A percentile compares a stretch with the other conserved stretches of the same genome.
phyloP scores from a whole-genome alignment of 1,140 invertebrate species.

The Rhizoglyphus robini region DNA sequence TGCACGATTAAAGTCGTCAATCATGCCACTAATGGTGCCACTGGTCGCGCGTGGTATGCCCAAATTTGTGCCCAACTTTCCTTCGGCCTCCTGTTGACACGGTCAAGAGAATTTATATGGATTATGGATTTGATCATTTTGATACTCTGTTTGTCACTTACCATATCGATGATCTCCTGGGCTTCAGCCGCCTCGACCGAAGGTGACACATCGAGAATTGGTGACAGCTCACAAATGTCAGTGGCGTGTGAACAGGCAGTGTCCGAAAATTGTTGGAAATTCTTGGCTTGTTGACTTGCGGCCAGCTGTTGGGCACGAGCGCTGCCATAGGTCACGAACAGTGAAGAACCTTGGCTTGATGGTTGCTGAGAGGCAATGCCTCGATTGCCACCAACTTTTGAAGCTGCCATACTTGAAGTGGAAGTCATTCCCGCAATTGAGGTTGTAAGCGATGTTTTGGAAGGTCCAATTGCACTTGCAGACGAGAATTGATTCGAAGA shows the following conservation, averaged over 20 bases:
- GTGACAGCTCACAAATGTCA: slow-evolving; percentile 39
- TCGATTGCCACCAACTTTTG: not conserved
- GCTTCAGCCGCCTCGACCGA: slow-evolving; percentile 38
- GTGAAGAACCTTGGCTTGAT: not conserved
- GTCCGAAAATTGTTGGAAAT: slow-evolving; percentile 31
- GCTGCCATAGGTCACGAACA: too few relatives aligned
- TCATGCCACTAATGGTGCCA: slow-evolving; percentile 39
- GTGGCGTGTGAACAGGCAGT: slow-evolving; percentile 38
- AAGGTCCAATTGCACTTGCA: not conserved
- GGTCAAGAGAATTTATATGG: too few relatives aligned
- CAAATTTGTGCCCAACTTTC: too few relatives aligned
- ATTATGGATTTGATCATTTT: too few relatives aligned
- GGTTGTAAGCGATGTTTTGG: not conserved
- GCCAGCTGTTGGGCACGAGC: not conserved
- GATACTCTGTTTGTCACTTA: too few relatives aligned
- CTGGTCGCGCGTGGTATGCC: slow-evolving; percentile 27
- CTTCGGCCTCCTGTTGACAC: too few relatives aligned
- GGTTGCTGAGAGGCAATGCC: too few relatives aligned
- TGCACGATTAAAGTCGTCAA: slow-evolving; percentile 40
- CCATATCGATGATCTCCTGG: slow-evolving; percentile 35
- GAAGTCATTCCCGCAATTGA: slow-evolving; percentile 24
- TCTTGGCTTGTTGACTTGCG: slow-evolving; percentile 26
- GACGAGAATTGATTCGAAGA: too few relatives aligned
- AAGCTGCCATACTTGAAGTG: too few relatives aligned
- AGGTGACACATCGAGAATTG: slow-evolving; percentile 40